Percentiles rank a stretch among this genome's conserved stretches.
phyloP scores from a whole-genome alignment of 2,797 vertebrate genomes.

The Neosilurus mollespiculum region DNA sequence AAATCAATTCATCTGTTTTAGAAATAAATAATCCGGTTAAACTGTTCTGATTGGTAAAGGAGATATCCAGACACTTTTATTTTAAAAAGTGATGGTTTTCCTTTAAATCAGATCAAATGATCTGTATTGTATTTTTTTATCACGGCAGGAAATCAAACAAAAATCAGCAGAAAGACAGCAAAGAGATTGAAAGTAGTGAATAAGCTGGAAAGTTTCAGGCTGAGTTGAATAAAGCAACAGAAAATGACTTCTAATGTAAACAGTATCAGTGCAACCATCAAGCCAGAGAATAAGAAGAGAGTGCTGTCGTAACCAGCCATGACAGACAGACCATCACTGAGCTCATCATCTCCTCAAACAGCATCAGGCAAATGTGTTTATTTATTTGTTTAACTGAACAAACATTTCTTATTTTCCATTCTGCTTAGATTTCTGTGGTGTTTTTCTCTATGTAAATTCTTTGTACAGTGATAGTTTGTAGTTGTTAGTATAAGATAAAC shows the following conservation, averaged over 20 bases:
- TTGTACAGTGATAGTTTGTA: not conserved
- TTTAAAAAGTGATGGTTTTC: not conserved
- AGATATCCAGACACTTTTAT: too few species aligned
- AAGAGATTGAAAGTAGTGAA: conserved; percentile 63
- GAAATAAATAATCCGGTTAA: not conserved
- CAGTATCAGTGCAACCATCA: not conserved
- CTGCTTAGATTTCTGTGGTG: not conserved
- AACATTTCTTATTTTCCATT: not conserved
- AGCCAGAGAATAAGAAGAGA: not conserved
- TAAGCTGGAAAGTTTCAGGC: conserved; percentile 40
- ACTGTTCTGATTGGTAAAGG: too few species aligned
- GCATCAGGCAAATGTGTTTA: conserved; percentile 32
- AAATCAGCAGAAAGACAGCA: conserved; percentile 58
- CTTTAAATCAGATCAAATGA: not conserved
- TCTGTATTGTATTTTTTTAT: conserved; percentile 5
- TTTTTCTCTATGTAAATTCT: not conserved
- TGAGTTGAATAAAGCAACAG: conserved; percentile 46
- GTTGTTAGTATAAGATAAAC: not conserved
- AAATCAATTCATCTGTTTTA: not conserved
- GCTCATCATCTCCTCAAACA: not conserved
- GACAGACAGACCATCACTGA: too few species aligned
- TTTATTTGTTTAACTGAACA: conserved; percentile 42
- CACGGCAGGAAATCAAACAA: conserved; percentile 56
- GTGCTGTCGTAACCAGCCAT: not conserved
- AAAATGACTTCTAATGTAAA: not conserved